A percentile compares a stretch with the other conserved stretches of the same genome.
phyloP scores from a whole-genome alignment of 2,888 invertebrate species.

The Eledona agricola region DNA sequence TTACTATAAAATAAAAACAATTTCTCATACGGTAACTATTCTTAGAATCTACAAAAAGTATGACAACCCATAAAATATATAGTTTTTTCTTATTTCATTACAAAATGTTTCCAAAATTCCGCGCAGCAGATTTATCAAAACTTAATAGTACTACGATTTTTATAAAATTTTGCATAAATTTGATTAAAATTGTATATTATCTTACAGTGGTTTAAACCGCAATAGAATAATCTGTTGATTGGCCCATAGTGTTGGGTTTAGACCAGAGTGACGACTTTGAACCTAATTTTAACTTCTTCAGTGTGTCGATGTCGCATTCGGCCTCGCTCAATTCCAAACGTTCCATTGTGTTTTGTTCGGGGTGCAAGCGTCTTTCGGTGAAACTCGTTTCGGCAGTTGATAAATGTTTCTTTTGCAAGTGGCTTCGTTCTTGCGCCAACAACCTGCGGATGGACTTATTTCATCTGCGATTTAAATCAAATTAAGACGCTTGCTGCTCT shows the following conservation, averaged over 20 bases:
- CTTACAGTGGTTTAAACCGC: slow-evolving; percentile 67
- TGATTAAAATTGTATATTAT: slow-evolving; percentile 32
- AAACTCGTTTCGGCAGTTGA: slow-evolving; percentile 68
- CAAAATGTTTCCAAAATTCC: slow-evolving; percentile 50
- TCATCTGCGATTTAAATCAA: not conserved
- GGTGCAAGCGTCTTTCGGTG: slow-evolving; percentile 55
- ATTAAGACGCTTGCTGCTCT: not conserved
- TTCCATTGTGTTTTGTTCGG: slow-evolving; percentile 61
- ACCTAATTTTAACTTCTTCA: slow-evolving; percentile 77
- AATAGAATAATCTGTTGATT: slow-evolving; percentile 78
- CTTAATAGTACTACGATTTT: slow-evolving; percentile 51
- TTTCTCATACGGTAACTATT: no score
- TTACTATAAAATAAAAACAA: no score
- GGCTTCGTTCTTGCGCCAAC: slow-evolving; percentile 56
- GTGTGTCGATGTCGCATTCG: slow-evolving; percentile 77
- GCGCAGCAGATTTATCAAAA: slow-evolving; percentile 51
- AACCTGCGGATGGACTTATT: slow-evolving; percentile 50
- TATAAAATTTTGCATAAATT: slow-evolving; percentile 41
- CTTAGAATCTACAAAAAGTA: no score
- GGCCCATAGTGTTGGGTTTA: slow-evolving; percentile 64
- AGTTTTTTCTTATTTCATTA: slow-evolving; percentile 12
- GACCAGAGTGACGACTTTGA: slow-evolving; percentile 77
- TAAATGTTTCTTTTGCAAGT: slow-evolving; percentile 68
- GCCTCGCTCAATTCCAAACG: slow-evolving; percentile 74
- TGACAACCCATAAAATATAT: no score